Percentiles rank a stretch among this genome's conserved stretches.
phyloP scores from a whole-genome alignment of 2,797 vertebrate species.

The Chrysocyon brachyurus region DNA sequence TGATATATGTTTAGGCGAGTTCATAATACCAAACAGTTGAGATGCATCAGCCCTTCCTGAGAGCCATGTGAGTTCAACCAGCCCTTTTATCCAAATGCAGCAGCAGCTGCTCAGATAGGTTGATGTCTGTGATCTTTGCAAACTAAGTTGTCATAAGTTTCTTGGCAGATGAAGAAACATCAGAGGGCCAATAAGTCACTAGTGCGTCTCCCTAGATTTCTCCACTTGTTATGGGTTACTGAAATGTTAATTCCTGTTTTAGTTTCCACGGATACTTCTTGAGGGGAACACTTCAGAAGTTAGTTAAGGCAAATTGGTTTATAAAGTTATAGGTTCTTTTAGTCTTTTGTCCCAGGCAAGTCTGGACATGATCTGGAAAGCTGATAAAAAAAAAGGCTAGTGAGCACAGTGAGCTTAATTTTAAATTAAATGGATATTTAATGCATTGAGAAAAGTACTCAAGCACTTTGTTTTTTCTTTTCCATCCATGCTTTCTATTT shows the following conservation, averaged over 20 bases:
- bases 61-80: neutral
- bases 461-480: neutral
- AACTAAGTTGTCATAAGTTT: neutral
- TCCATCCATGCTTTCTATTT: neutral
- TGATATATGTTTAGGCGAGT: neutral
- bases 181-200: neutral
- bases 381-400: slow-evolving; percentile 64
- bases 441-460: neutral
- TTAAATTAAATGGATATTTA: slow-evolving; percentile 70
- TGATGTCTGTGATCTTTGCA: neutral
- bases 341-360: slow-evolving; percentile 9
- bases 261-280: neutral
- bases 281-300: slow-evolving; percentile 35
- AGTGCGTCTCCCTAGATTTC: neutral
- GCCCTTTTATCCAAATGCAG: neutral
- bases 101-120: neutral
- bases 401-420: slow-evolving; percentile 7
- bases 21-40: neutral
- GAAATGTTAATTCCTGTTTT: slow-evolving; percentile 22
- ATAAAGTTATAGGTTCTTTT: slow-evolving; percentile 31
- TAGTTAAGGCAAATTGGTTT: neutral
- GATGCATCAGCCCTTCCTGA: neutral
- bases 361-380: slow-evolving; percentile 58
- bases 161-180: neutral
- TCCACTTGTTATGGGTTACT: neutral